Evolutionary conservation across 2,113 vertebrate species (phyloP).

Genomic region (Podocnemis expansa): DNA sequence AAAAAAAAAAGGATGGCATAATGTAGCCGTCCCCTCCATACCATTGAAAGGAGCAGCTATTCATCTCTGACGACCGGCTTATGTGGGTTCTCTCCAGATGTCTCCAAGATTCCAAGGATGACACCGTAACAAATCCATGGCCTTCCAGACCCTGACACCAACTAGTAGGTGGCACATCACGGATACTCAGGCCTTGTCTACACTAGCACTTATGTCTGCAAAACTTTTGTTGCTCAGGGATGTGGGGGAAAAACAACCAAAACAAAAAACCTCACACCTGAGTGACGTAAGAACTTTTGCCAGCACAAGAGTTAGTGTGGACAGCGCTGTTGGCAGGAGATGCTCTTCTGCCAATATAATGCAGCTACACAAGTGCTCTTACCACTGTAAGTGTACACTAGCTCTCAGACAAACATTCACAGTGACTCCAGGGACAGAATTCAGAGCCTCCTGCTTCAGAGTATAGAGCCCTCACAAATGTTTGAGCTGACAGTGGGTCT

Average conservation of each 20-base stretch:
- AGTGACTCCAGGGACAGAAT: not conserved
- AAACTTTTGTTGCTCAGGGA: too few species aligned
- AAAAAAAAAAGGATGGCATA: not conserved
- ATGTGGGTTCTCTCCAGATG: not conserved
- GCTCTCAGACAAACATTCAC: not conserved
- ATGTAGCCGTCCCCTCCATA: not conserved
- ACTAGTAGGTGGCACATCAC: not conserved
- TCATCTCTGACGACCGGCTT: not conserved
- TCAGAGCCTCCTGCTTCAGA: not conserved
- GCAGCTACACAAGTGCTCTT: too few species aligned
- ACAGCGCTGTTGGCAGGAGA: too few species aligned
- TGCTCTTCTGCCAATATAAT: too few species aligned
- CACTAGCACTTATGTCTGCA: too few species aligned
- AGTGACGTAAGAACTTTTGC: too few species aligned
- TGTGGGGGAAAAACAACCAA: too few species aligned
- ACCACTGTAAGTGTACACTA: too few species aligned
- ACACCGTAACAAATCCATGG: not conserved
- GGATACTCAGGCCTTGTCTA: not conserved
- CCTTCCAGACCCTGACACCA: not conserved
- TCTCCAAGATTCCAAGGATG: not conserved
- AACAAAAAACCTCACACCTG: too few species aligned
- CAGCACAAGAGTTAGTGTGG: too few species aligned
- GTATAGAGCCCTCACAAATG: not conserved
- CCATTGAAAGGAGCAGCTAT: not conserved
- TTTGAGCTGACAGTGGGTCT: not conserved